Evolutionary conservation across 2,797 vertebrate species (phyloP).

Genomic region (Chaetodon trifasciatus): DNA sequence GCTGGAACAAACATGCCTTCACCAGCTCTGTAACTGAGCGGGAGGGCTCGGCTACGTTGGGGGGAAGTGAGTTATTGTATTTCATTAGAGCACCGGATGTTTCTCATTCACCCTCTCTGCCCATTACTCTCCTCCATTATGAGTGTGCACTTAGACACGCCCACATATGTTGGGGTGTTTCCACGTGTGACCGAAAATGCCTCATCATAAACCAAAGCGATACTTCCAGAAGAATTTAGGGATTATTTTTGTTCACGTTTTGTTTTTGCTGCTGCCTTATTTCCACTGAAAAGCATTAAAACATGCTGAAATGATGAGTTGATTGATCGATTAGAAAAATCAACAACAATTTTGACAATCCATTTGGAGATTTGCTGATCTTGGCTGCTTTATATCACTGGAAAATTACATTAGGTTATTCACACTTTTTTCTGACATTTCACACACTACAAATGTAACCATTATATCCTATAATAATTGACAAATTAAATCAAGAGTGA

Average conservation of each 20-base stretch:
- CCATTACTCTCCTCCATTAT: slow-evolving; percentile 41
- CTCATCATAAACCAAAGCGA: not conserved
- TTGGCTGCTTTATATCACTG: not conserved
- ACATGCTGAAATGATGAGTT: not conserved
- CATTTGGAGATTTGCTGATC: not conserved
- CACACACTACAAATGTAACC: not conserved
- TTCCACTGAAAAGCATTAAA: not conserved
- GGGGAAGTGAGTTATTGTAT: slow-evolving; percentile 73
- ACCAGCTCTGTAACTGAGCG: slow-evolving; percentile 35
- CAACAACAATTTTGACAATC: not conserved
- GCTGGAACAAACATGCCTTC: slow-evolving; percentile 37
- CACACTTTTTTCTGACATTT: not conserved
- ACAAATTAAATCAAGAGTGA: not conserved
- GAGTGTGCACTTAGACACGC: slow-evolving; percentile 29
- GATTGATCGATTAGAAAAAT: not conserved
- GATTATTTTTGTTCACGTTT: not conserved
- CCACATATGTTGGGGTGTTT: not conserved
- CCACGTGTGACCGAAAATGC: not conserved
- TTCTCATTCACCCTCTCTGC: slow-evolving; percentile 39
- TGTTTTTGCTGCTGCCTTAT: not conserved
- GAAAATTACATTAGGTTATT: not conserved
- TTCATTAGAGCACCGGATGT: slow-evolving; percentile 73
- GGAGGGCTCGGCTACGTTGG: slow-evolving; percentile 18
- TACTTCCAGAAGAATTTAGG: not conserved
- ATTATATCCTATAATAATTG: not conserved